Evolutionary conservation across 2,113 vertebrate species (phyloP), one percentile per base, ranked within the genome.

Genomic region (Ictidomys tridecemlineatus): DNA sequence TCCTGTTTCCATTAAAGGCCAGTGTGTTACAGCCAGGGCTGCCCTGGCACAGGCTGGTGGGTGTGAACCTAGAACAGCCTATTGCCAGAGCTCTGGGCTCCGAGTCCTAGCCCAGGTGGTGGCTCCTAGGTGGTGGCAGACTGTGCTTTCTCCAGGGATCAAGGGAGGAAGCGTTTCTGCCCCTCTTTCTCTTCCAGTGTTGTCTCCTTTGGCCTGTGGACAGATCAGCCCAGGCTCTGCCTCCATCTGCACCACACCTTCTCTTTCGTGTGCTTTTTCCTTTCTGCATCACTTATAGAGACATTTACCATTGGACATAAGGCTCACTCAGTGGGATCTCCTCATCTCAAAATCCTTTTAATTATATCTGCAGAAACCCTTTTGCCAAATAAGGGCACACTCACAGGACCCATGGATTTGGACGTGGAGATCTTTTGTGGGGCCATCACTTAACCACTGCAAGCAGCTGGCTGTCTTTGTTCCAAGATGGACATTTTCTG

Each of bases 11-110:
- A 22, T 51, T 10, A 39, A 58, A 95, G 30, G 18, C 9, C 32
- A n/a, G 14, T n/a, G 1, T 16, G 11, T 78, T 53, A 0, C 0
- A 39, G n/a, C 69, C 37, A 39, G 7, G 34, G 4, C 9, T 16
- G 45, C 56, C 8, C 6, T 45, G 24, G 51, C 14, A 61, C 28
- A 22, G 11, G 48, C 13, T 78, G 22, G 9, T 11, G 77, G 61
- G 61, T 24, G 42, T 70, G 69, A 69, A 91, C 56, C 34, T 6
- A 56, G 2, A 45, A 16, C n/a, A 70, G 70, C 11, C 0, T 73
- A 30, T 53, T 70, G 6, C 28, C 0, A 18, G 1, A 45, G 30
- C 42, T 58, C 28, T 42, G 61, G 22, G 2, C 24, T 20, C 32
- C 34, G 24, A 77, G 39, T 24, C 69, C 85, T 77, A 80, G 53